phyloP scores from a whole-genome alignment of 1,140 invertebrate species.

The Pseudomyrmex pallidus region DNA sequence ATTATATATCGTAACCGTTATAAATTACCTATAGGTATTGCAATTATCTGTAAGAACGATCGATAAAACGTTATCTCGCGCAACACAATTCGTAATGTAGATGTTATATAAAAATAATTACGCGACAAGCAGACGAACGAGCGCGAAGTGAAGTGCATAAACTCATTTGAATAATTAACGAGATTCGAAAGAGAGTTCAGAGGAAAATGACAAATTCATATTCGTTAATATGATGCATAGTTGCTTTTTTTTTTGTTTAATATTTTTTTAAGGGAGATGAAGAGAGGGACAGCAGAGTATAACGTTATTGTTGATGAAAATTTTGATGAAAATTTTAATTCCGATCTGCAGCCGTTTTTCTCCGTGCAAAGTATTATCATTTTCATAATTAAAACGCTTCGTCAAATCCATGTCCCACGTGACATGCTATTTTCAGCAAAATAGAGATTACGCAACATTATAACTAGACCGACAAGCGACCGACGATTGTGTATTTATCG shows the following conservation, averaged over 20 bases:
- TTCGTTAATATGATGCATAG: not conserved
- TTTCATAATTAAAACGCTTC: slow-evolving; percentile 29
- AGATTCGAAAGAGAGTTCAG: not conserved
- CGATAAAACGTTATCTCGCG: slow-evolving; percentile 27
- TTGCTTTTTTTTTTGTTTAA: no score
- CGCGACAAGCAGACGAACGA: slow-evolving; percentile 23
- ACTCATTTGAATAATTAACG: slow-evolving; percentile 37
- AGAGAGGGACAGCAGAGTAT: no score
- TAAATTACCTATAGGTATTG: slow-evolving; percentile 46
- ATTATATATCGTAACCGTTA: slow-evolving; percentile 44
- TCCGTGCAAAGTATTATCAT: slow-evolving; percentile 12
- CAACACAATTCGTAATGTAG: not conserved
- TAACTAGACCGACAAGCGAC: slow-evolving; percentile 20
- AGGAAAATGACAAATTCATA: not conserved
- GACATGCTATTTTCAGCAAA: slow-evolving; percentile 32
- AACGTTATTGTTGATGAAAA: slow-evolving; percentile 9
- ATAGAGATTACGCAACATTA: slow-evolving; percentile 42
- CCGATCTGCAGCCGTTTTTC: slow-evolving; percentile 11
- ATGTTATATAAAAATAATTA: slow-evolving; percentile 16
- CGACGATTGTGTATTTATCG: slow-evolving; percentile 24
- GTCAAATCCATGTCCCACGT: no score
- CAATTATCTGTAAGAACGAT: slow-evolving; percentile 55
- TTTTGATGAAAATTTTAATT: slow-evolving; percentile 34
- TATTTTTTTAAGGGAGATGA: no score
- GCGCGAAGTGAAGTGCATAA: slow-evolving; percentile 20